Percentiles rank a stretch among this genome's conserved stretches.
Evolutionary conservation across 2,113 vertebrate species (phyloP).

Genomic region (Paralichthys olivaceus): DNA sequence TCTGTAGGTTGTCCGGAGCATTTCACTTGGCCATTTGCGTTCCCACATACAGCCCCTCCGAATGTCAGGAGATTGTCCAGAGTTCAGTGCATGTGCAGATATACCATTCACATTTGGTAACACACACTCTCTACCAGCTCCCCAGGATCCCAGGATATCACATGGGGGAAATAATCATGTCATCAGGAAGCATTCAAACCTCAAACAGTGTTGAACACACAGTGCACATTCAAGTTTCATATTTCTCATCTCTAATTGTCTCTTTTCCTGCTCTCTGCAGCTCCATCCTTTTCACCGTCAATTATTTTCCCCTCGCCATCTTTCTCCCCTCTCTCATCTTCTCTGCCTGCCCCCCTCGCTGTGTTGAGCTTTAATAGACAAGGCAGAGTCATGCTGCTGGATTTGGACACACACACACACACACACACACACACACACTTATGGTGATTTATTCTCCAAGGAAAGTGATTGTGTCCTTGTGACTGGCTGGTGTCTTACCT

Average conservation of each 20-base stretch:
- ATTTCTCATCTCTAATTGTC: background rate
- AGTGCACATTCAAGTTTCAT: background rate
- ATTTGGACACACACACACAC: slow-evolving; percentile 26
- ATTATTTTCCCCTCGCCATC: background rate
- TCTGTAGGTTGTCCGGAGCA: no score
- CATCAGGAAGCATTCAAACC: background rate
- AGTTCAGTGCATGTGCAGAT: background rate
- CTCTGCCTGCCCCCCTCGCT: slow-evolving; percentile 3
- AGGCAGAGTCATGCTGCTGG: slow-evolving; percentile 29
- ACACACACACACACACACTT: slow-evolving; percentile 4
- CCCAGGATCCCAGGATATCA: no score
- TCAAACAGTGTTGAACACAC: background rate
- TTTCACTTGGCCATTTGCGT: no score
- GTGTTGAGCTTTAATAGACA: slow-evolving; percentile 53
- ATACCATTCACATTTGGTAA: background rate
- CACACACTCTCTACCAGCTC: no score
- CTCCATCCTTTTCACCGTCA: background rate
- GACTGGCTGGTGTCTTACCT: background rate
- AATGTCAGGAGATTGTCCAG: no score
- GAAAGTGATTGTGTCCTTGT: slow-evolving; percentile 22
- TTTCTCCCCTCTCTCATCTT: slow-evolving; percentile 3
- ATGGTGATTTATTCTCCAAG: slow-evolving; percentile 24
- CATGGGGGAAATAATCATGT: background rate
- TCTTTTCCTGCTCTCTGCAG: background rate
- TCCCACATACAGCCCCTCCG: no score